Percentiles rank a stretch among this genome's conserved stretches.
Evolutionary conservation across 2,797 vertebrate genomes (phyloP).

Genomic region (Peromyscus melanophrys): DNA sequence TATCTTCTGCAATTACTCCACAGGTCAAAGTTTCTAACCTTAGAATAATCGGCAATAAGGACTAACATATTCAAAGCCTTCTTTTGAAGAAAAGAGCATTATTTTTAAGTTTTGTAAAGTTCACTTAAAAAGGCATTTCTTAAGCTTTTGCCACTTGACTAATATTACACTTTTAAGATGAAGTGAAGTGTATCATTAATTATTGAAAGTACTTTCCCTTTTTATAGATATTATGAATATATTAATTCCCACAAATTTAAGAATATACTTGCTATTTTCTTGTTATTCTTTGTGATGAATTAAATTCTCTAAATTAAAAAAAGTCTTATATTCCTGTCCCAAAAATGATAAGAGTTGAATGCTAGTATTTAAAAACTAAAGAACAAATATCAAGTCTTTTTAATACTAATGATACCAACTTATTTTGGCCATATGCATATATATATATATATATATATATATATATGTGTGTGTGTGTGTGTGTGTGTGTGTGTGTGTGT

Average conservation of each 20-base stretch:
- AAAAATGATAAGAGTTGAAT: not conserved
- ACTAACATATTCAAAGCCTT: not conserved
- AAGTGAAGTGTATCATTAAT: not conserved
- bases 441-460: too few species aligned
- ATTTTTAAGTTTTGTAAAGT: conserved; percentile 14
- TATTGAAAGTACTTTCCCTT: not conserved
- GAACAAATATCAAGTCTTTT: not conserved
- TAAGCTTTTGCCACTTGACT: not conserved
- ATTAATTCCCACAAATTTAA: not conserved
- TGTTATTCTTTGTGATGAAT: not conserved
- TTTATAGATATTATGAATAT: not conserved
- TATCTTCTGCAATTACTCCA: conserved; percentile 57
- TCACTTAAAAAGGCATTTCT: conserved; percentile 6
- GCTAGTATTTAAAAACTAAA: not conserved
- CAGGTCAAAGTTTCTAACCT: conserved; percentile 31
- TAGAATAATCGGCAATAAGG: not conserved
- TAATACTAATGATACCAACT: not conserved
- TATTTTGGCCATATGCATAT: too few species aligned
- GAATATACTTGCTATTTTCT: not conserved
- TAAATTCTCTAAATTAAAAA: conserved; percentile 24
- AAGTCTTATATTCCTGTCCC: not conserved
- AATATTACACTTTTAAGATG: not conserved
- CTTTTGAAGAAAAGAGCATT: not conserved
- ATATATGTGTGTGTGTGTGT: not conserved
- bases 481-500: not conserved